These are phyloP conservation scores for Eumaeus atala DNA, from an alignment of 1,140 invertebrate species.

Conservation along the genomic window DNA sequence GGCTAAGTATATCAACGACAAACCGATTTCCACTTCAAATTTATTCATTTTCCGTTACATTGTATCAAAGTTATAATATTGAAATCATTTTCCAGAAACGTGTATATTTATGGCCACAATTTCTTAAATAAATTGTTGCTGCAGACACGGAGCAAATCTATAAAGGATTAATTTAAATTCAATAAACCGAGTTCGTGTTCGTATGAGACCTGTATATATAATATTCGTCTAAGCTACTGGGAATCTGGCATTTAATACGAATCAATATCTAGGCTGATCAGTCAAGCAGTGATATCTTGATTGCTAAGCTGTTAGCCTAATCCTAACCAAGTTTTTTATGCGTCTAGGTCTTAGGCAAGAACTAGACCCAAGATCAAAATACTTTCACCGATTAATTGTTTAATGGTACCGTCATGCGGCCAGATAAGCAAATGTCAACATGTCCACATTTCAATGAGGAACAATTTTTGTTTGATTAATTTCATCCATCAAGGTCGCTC, in stretches of 20 bases:
- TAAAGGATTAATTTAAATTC: conserved; percentile 36
- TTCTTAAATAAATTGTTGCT: conserved; percentile 15
- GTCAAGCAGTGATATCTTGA: conserved; percentile 66
- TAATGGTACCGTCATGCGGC: conserved; percentile 45
- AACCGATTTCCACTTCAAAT: not conserved
- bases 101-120: conserved; percentile 8
- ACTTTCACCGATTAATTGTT: conserved; percentile 67
- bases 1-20: too few relatives aligned
- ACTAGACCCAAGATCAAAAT: conserved; percentile 41
- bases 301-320: conserved; percentile 65
- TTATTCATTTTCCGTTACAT: conserved; percentile 1
- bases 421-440: conserved; percentile 65
- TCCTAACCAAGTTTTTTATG: conserved; percentile 66
- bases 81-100: conserved; percentile 9
- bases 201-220: conserved; percentile 28
- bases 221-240: conserved; percentile 55
- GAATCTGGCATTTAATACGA: conserved; percentile 69
- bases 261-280: conserved; percentile 59
- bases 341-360: conserved; percentile 43
- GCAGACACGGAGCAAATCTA: conserved; percentile 21
- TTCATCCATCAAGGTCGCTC: conserved; percentile 37
- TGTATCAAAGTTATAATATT: conserved; percentile 1
- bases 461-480: conserved; percentile 40
- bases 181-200: conserved; percentile 20
- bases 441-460: conserved; percentile 49